phyloP scores from a whole-genome alignment of 2,888 invertebrate genomes.

The Rhamphomyia laevipes region DNA sequence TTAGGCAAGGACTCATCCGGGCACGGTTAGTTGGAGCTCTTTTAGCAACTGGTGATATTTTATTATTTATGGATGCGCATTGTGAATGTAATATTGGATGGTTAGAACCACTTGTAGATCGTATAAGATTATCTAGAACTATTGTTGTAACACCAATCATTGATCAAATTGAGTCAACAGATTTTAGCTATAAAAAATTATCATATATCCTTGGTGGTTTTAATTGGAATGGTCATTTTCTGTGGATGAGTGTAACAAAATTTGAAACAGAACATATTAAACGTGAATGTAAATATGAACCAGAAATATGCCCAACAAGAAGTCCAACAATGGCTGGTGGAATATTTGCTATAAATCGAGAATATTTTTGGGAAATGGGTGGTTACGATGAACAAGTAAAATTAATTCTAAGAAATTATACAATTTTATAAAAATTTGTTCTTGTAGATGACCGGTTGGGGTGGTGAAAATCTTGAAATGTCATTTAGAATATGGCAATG shows the following conservation, averaged over 20 bases:
- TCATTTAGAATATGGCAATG: no score
- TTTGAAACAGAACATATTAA: conserved; percentile 37
- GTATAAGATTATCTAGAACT: conserved; percentile 67
- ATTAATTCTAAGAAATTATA: conserved; percentile 22
- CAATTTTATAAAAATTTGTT: not conserved
- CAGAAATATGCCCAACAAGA: conserved; percentile 35
- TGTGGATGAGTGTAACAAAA: no score
- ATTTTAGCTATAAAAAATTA: conserved; percentile 38
- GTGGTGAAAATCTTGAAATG: no score
- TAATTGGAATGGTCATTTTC: no score
- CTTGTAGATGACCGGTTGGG: no score
- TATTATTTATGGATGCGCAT: conserved; percentile 85
- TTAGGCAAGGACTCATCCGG: conserved; percentile 70
- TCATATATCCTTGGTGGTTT: no score
- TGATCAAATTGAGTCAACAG: conserved; percentile 71
- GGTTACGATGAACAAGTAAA: no score
- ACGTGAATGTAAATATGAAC: conserved; percentile 83
- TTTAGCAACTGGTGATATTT: conserved; percentile 62
- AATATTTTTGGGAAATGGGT: no score
- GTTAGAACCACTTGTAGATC: conserved; percentile 78
- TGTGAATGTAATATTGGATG: conserved; percentile 74
- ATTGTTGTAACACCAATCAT: conserved; percentile 89
- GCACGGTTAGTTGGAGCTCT: conserved; percentile 83
- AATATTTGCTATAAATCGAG: no score
- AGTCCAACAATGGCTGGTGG: no score